Evolutionary conservation across 2,888 invertebrate species (phyloP).

Genomic region (Petrolisthes manimaculis): DNA sequence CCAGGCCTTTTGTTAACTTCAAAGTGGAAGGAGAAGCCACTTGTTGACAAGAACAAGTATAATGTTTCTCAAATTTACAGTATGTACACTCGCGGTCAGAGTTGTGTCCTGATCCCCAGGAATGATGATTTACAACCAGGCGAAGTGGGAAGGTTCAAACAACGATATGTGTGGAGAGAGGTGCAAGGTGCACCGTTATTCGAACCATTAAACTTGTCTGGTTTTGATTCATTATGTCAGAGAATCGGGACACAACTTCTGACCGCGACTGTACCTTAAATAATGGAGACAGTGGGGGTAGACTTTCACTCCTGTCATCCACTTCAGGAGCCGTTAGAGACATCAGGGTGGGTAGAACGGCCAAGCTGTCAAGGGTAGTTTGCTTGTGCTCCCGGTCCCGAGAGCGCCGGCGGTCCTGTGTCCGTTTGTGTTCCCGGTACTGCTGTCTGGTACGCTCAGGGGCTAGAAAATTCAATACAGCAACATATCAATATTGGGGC

Average conservation of each 20-base stretch:
- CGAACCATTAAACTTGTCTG: too few relatives aligned
- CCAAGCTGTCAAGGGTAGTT: slow-evolving; percentile 15
- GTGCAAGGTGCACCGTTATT: too few relatives aligned
- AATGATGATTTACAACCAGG: background rate
- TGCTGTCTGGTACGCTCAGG: slow-evolving; percentile 47
- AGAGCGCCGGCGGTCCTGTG: slow-evolving; percentile 41
- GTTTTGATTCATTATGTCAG: too few relatives aligned
- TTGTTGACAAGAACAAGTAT: background rate
- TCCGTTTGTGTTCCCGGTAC: slow-evolving; percentile 44
- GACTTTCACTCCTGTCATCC: slow-evolving; percentile 52
- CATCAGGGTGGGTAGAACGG: slow-evolving; percentile 10
- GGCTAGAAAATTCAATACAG: slow-evolving; percentile 29
- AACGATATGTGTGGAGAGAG: background rate
- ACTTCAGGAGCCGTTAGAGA: slow-evolving; percentile 4
- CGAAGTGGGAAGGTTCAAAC: background rate
- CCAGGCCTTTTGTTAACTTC: background rate
- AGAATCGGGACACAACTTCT: too few relatives aligned
- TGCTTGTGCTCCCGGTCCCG: slow-evolving; percentile 45
- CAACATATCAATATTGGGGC: too few relatives aligned
- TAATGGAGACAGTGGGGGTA: slow-evolving; percentile 51
- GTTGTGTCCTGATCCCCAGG: background rate
- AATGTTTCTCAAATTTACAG: background rate
- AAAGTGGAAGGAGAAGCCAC: background rate
- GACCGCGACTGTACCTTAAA: too few relatives aligned
- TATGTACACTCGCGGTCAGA: background rate